These are phyloP conservation scores for Idris sp. DNA, from an alignment of 1,140 invertebrate genomes.

Conservation along the genomic window DNA sequence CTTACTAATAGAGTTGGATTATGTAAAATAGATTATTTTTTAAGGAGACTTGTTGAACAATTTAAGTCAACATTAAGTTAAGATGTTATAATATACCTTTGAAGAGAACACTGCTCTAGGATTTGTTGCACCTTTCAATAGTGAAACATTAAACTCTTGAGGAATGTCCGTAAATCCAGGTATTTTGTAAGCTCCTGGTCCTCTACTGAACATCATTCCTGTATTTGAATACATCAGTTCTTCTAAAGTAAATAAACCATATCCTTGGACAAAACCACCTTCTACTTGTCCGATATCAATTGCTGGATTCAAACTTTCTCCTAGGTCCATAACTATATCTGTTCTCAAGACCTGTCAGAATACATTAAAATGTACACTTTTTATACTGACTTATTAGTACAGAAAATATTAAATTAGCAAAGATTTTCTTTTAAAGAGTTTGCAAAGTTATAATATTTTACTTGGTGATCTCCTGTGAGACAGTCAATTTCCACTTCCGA, in stretches of 20 bases:
- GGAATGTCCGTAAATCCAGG: slow-evolving; percentile 95
- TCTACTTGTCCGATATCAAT: slow-evolving; percentile 98
- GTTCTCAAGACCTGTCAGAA: slow-evolving; percentile 84
- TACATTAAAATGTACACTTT: neutral
- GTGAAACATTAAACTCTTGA: slow-evolving; percentile 92
- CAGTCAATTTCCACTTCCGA: slow-evolving; percentile 93
- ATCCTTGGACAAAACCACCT: slow-evolving; percentile 95
- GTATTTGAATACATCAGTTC: slow-evolving; percentile 91
- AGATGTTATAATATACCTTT: slow-evolving; percentile 84
- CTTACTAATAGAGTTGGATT: no score
- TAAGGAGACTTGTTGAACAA: no score
- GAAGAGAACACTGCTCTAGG: slow-evolving; percentile 95
- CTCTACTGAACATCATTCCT: slow-evolving; percentile 88
- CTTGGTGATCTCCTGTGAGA: slow-evolving; percentile 91
- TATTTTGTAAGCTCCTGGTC: slow-evolving; percentile 96
- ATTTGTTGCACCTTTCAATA: slow-evolving; percentile 92
- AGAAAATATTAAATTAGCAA: no score
- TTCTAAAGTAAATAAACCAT: slow-evolving; percentile 94
- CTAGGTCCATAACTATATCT: slow-evolving; percentile 97
- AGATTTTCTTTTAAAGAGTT: no score
- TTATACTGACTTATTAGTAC: no score
- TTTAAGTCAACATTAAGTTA: no score
- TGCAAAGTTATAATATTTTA: slow-evolving; percentile 67
- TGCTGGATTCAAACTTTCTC: slow-evolving; percentile 94
- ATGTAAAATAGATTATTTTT: neutral